Evolutionary conservation across 2,797 vertebrate genomes (phyloP).

Genomic region (Alfaro cultratus): DNA sequence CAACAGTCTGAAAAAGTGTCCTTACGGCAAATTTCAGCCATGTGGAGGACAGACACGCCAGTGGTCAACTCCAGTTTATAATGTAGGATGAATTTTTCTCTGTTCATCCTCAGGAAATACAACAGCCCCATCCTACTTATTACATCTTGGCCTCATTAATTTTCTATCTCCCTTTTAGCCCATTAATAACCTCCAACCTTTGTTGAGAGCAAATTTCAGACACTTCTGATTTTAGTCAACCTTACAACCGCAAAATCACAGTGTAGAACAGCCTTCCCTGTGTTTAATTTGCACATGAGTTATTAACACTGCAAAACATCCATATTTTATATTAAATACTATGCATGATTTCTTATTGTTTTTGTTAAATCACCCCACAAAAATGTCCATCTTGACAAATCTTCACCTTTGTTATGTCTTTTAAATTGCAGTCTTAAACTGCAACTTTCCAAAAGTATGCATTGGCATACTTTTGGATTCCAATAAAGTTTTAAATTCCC

Average conservation of each 20-base stretch:
- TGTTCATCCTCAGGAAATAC: slow-evolving; percentile 36
- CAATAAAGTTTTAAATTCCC: background rate
- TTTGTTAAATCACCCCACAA: background rate
- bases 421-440: background rate
- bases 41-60: slow-evolving; percentile 45
- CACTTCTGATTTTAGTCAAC: slow-evolving; percentile 26
- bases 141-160: slow-evolving; percentile 17
- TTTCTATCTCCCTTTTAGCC: slow-evolving; percentile 7
- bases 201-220: slow-evolving; percentile 33
- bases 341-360: background rate
- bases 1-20: slow-evolving; percentile 28
- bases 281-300: background rate
- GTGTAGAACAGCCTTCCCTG: slow-evolving; percentile 8
- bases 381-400: background rate
- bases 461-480: background rate
- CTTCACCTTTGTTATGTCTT: background rate
- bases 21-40: slow-evolving; percentile 33
- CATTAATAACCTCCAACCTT: slow-evolving; percentile 20
- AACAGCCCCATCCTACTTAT: slow-evolving; percentile 25
- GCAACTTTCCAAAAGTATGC: background rate
- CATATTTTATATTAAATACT: background rate
- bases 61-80: slow-evolving; percentile 49
- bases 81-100: slow-evolving; percentile 51
- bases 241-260: slow-evolving; percentile 9
- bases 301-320: background rate